These are phyloP conservation scores for Epinephelus cyanopodus DNA, from an alignment of 2,113 vertebrate species.

Conservation along the genomic window DNA sequence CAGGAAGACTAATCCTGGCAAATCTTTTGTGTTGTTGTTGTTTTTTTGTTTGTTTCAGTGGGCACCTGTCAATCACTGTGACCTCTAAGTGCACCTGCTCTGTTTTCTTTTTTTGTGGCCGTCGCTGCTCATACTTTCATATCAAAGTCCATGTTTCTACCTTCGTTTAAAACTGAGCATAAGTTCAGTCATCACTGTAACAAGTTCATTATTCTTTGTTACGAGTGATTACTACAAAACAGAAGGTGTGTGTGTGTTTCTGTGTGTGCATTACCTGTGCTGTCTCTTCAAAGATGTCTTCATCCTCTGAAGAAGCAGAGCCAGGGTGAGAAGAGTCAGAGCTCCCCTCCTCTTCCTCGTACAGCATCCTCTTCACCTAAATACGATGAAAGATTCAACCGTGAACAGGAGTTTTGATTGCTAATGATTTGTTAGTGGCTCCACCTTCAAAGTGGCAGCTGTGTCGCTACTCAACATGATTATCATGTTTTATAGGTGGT, in stretches of 20 bases:
- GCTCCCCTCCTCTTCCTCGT: slow-evolving; percentile 93
- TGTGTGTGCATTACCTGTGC: slow-evolving; percentile 82
- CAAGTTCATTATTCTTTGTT: too few species aligned
- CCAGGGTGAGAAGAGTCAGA: slow-evolving; percentile 94
- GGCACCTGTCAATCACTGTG: neutral
- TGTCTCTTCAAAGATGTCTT: slow-evolving; percentile 98
- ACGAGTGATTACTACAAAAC: too few species aligned
- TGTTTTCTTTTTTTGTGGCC: neutral
- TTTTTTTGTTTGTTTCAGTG: neutral
- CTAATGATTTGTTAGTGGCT: neutral
- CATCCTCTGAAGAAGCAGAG: slow-evolving; percentile 96
- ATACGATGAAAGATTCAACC: neutral
- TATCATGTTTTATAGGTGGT: neutral
- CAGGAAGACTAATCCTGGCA: neutral
- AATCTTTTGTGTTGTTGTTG: neutral
- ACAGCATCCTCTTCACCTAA: slow-evolving; percentile 93
- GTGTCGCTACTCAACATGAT: neutral
- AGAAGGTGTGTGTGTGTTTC: too few species aligned
- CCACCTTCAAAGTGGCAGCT: neutral
- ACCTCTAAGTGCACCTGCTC: neutral
- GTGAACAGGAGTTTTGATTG: neutral
- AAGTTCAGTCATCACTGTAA: neutral
- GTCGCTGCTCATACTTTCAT: neutral
- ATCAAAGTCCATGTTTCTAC: too few species aligned
- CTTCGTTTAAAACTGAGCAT: neutral